Evolutionary conservation across 2,113 vertebrate species (phyloP).

Genomic region (Etheostoma spectabile): DNA sequence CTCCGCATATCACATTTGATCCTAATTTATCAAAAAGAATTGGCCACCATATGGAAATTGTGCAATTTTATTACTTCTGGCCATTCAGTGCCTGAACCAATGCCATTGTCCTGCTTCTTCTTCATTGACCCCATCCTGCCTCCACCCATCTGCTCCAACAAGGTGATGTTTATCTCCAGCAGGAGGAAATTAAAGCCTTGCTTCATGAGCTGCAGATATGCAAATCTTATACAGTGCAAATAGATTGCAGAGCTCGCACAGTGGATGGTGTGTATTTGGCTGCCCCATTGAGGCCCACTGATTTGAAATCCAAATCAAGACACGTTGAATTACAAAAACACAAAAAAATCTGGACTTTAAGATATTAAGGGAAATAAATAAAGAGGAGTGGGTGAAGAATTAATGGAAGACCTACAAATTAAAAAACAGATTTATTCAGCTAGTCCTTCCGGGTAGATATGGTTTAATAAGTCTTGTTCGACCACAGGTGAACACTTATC

Average conservation of each 20-base stretch:
- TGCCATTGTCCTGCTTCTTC: slow-evolving; percentile 78
- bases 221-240: slow-evolving; percentile 87
- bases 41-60: slow-evolving; percentile 77
- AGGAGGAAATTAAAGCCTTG: slow-evolving; percentile 98
- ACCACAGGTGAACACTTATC: slow-evolving; percentile 79
- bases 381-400: slow-evolving; percentile 37
- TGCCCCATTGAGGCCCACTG: slow-evolving; percentile 46
- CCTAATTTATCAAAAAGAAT: slow-evolving; percentile 63
- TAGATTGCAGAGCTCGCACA: slow-evolving; percentile 72
- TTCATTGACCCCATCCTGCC: slow-evolving; percentile 80
- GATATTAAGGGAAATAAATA: slow-evolving; percentile 64
- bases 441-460: slow-evolving; percentile 51
- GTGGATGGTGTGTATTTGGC: slow-evolving; percentile 44
- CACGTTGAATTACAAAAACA: slow-evolving; percentile 44
- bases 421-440: slow-evolving; percentile 54
- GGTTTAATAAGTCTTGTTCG: slow-evolving; percentile 77
- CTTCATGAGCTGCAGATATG: slow-evolving; percentile 92
- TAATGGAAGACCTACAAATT: slow-evolving; percentile 55
- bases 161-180: slow-evolving; percentile 98
- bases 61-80: slow-evolving; percentile 81
- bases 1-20: slow-evolving; percentile 65
- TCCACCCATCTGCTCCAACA: slow-evolving; percentile 94
- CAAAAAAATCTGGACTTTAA: slow-evolving; percentile 33
- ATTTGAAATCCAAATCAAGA: slow-evolving; percentile 75
- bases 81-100: slow-evolving; percentile 73